phyloP scores from a whole-genome alignment of 2,888 invertebrate genomes.

The Patella caerulea region DNA sequence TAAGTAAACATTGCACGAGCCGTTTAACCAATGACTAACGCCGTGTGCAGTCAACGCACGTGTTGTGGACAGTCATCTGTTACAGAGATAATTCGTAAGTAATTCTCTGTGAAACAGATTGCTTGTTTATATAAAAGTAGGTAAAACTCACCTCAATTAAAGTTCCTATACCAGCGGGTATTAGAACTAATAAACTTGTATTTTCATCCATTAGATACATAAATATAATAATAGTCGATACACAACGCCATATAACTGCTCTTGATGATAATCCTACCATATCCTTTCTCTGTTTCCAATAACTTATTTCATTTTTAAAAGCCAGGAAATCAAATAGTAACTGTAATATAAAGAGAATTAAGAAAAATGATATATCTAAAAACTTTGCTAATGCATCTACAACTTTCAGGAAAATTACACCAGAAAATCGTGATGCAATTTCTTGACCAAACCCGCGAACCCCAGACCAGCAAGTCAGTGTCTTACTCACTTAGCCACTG shows the following conservation, averaged over 20 bases:
- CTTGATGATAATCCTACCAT: slow-evolving; percentile 90
- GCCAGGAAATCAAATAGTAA: slow-evolving; percentile 93
- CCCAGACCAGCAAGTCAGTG: too few relatives aligned
- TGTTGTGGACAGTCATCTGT: too few relatives aligned
- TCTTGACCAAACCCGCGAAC: too few relatives aligned
- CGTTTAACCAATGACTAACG: too few relatives aligned
- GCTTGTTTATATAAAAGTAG: background rate
- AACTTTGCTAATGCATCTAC: background rate
- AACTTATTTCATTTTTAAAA: slow-evolving; percentile 96
- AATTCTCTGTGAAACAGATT: too few relatives aligned
- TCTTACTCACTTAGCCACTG: too few relatives aligned
- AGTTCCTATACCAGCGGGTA: slow-evolving; percentile 88
- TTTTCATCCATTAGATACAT: slow-evolving; percentile 92
- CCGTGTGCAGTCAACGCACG: too few relatives aligned
- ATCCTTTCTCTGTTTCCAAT: slow-evolving; percentile 89
- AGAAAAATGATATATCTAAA: slow-evolving; percentile 2
- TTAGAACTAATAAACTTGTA: slow-evolving; percentile 88
- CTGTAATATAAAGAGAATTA: slow-evolving; percentile 50
- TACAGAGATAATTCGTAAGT: too few relatives aligned
- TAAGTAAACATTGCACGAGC: too few relatives aligned
- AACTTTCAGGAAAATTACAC: too few relatives aligned
- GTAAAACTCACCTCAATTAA: slow-evolving; percentile 84
- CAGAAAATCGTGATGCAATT: too few relatives aligned
- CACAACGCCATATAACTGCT: slow-evolving; percentile 91
- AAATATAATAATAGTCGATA: slow-evolving; percentile 88